Percentiles rank a stretch among this genome's conserved stretches.
phyloP scores from a whole-genome alignment of 2,888 invertebrate species.

The Drosophila koepferae region DNA sequence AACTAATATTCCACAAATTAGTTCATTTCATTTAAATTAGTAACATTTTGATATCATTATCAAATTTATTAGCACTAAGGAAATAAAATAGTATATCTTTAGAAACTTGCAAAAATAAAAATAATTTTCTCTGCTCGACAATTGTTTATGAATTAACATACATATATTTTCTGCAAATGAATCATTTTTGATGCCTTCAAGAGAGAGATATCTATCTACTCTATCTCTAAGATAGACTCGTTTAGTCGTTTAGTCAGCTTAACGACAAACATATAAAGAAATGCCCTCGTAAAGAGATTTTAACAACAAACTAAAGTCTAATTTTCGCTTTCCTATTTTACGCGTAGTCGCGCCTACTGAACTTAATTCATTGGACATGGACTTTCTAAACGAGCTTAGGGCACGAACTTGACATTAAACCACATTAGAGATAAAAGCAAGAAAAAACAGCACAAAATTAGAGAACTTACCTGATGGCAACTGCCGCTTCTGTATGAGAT shows the following conservation, averaged over 20 bases:
- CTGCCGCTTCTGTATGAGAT: conserved; percentile 24
- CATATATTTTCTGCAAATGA: neutral
- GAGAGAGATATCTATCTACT: conserved; percentile 1
- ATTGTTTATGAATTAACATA: neutral
- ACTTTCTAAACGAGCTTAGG: conserved; percentile 49
- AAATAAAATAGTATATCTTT: neutral
- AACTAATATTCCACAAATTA: neutral
- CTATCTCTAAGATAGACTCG: neutral
- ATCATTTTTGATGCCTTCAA: neutral
- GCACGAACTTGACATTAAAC: conserved; percentile 41
- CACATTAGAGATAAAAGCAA: conserved; percentile 5
- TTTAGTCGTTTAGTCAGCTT: conserved; percentile 20
- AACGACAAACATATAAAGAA: conserved; percentile 7
- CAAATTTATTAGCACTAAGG: neutral
- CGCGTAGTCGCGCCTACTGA: conserved; percentile 26
- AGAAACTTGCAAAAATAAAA: neutral
- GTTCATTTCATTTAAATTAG: neutral
- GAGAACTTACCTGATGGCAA: conserved; percentile 49
- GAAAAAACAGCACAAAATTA: neutral
- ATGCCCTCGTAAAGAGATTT: conserved; percentile 28
- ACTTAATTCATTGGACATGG: conserved; percentile 32
- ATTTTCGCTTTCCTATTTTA: conserved; percentile 32
- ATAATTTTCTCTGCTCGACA: neutral
- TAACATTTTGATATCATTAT: neutral
- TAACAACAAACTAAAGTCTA: conserved; percentile 11